Evolutionary conservation across 2,888 invertebrate genomes (phyloP), one percentile per base, ranked within the genome.

Genomic region (Pyrocoelia pectoralis): DNA sequence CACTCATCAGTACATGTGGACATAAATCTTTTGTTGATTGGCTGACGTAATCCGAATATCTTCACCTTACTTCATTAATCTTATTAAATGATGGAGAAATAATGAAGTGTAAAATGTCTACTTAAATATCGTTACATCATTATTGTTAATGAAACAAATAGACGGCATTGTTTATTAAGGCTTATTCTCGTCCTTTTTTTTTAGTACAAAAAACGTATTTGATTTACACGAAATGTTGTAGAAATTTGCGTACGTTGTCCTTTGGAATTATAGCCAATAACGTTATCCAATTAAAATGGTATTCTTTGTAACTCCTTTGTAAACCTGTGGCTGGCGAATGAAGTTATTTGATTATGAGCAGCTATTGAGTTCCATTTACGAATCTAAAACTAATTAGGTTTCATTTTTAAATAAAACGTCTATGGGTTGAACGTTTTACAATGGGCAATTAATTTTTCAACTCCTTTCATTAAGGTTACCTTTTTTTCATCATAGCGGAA

Each of bases 311-410:
- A 61, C 61, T 66, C 68, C 65, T 68, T 68, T 69, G 69, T 64
- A 33, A 33, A 40, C 56, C 55, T 43, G 63, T 65, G 61, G 64
- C 59, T 58, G 61, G 57, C 58, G 67, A 63, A 66, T 63, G 68
- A 70, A 68, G 67, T 70, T 70, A 68, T 70, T 69, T 70, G 70
- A 68, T 70, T 70, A 70, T 68, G 70, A 65, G 68, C 48, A 59
- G 59, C 56, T 52, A 59, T 59, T 56, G 59, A 64, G 55, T 51
- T 53, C 65, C 63, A 67, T 68, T 62, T 65, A 70, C 68, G 68
- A 70, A 68, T 70, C 66, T 68, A 68, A 70, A 69, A 70, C 67
- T 70, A 70, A 68, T 70, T 69, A 68, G 70, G 66, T 69, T 69
- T 56, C 61, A 64, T 68, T 69, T 70, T 69, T 70, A 67, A 70